Evolutionary conservation across 2,888 invertebrate genomes (phyloP).

Genomic region (Mythimna albipuncta): DNA sequence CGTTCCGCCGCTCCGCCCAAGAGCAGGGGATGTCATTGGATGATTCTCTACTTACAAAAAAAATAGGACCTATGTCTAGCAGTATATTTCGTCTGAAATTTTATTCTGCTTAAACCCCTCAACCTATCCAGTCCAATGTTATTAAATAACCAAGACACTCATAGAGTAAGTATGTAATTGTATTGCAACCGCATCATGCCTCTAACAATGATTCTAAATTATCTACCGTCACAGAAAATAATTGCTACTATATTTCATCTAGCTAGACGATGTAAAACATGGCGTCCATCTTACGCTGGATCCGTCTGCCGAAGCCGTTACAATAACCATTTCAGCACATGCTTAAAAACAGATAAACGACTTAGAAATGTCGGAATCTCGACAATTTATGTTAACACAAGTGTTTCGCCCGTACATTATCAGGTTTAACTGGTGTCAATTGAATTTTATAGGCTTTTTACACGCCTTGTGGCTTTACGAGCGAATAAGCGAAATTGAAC

Average conservation of each 20-base stretch:
- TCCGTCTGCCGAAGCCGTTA: conserved; percentile 4
- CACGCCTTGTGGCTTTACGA: conserved; percentile 84
- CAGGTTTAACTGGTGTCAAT: conserved; percentile 82
- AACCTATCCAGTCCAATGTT: too few species aligned
- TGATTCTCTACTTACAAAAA: too few species aligned
- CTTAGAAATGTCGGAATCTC: conserved; percentile 62
- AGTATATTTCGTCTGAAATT: too few species aligned
- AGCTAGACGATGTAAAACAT: not conserved
- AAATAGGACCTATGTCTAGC: too few species aligned
- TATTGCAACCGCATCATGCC: not conserved
- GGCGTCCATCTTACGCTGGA: not conserved
- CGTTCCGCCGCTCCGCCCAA: too few species aligned
- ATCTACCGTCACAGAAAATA: not conserved
- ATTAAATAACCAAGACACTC: too few species aligned
- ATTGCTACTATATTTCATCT: not conserved
- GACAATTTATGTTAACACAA: conserved; percentile 73
- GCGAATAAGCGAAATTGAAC: conserved; percentile 79
- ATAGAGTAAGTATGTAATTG: too few species aligned
- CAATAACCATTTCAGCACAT: conserved; percentile 48
- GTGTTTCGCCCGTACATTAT: conserved; percentile 73
- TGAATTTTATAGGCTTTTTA: conserved; percentile 86
- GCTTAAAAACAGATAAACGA: conserved; percentile 47
- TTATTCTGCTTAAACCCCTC: too few species aligned
- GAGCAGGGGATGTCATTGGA: too few species aligned
- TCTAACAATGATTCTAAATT: not conserved